phyloP scores from a whole-genome alignment of 2,797 vertebrate genomes.

The Mionectes olivaceus region DNA sequence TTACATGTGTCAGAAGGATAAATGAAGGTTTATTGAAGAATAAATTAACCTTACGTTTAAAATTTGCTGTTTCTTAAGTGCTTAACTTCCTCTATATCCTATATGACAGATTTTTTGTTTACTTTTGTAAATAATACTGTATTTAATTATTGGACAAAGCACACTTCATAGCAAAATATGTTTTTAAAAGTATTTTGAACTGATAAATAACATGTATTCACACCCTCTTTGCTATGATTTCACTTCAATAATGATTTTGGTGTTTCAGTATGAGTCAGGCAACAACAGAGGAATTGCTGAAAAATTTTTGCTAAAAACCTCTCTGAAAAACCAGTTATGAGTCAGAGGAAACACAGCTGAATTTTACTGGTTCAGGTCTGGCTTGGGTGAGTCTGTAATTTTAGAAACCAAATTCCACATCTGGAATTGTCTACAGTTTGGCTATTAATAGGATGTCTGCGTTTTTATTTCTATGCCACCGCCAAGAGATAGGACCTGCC shows the following conservation, averaged over 20 bases:
- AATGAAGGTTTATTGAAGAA: neutral
- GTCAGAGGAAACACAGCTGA: conserved; percentile 20
- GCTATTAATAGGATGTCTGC: neutral
- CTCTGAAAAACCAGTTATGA: conserved; percentile 20
- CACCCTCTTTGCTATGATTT: neutral
- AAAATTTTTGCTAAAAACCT: conserved; percentile 38
- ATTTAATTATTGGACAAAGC: neutral
- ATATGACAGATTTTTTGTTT: neutral
- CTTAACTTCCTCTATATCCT: neutral
- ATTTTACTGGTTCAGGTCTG: neutral
- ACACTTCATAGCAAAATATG: neutral
- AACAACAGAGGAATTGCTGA: conserved; percentile 32
- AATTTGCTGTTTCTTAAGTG: neutral
- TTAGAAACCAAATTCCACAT: conserved; percentile 34
- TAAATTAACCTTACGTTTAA: neutral
- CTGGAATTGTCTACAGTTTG: neutral
- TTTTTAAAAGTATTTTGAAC: neutral
- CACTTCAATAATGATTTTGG: conserved; percentile 12
- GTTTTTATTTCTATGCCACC: neutral
- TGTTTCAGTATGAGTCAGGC: conserved; percentile 47
- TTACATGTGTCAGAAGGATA: neutral
- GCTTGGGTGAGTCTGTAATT: neutral
- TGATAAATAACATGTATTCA: neutral
- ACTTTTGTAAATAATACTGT: neutral
- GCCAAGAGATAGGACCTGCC: neutral